phyloP scores from a whole-genome alignment of 2,113 vertebrate species.

The Chloebia gouldiae region DNA sequence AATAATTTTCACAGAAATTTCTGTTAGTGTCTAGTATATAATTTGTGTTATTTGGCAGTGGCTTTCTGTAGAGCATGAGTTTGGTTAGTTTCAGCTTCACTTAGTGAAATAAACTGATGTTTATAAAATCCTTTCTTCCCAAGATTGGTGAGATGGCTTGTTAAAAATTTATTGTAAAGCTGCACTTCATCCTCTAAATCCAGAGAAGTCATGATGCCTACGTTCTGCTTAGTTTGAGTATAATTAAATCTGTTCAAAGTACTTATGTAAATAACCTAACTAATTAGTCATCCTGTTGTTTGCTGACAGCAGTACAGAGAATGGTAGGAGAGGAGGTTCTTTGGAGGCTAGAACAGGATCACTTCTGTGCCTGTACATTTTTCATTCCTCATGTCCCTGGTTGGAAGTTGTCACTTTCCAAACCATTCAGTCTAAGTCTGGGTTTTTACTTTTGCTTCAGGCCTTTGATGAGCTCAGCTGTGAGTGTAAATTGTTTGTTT shows the following conservation, averaged over 20 bases:
- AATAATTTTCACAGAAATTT: background rate
- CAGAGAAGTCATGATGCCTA: background rate
- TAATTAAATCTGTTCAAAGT: background rate
- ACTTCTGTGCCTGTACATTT: background rate
- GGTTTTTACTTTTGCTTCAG: background rate
- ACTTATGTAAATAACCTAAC: background rate
- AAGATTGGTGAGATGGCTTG: background rate
- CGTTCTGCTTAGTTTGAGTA: background rate
- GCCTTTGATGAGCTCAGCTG: background rate
- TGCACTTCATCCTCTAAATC: background rate
- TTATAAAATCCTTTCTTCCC: background rate
- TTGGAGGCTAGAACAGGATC: background rate
- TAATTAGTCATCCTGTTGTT: background rate
- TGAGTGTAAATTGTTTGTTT: background rate
- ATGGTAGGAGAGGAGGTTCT: background rate
- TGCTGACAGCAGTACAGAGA: background rate
- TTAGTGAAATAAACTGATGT: background rate
- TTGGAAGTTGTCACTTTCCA: background rate
- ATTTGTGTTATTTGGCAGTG: background rate
- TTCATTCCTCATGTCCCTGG: background rate
- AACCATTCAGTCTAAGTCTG: background rate
- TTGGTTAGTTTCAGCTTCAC: background rate
- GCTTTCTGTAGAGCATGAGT: background rate
- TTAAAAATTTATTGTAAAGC: background rate
- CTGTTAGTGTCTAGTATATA: background rate